These are phyloP conservation scores for Dissostichus mawsoni DNA, from an alignment of 2,113 vertebrate species.

Conservation along the genomic window DNA sequence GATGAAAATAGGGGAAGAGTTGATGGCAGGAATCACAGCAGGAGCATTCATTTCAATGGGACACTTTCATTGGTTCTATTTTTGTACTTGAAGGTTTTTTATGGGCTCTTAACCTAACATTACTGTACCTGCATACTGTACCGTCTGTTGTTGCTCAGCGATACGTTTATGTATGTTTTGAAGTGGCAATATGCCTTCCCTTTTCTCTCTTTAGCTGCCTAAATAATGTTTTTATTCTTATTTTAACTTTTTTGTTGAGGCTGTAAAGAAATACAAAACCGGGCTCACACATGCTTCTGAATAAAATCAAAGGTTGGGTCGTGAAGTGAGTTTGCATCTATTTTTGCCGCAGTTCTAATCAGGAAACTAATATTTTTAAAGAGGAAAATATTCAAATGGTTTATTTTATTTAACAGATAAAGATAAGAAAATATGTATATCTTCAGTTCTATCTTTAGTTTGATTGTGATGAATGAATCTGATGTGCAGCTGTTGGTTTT, in stretches of 20 bases:
- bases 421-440: too few species aligned
- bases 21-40: neutral
- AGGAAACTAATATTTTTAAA: too few species aligned
- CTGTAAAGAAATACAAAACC: neutral
- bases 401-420: too few species aligned
- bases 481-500: neutral
- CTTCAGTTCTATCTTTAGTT: neutral
- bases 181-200: neutral
- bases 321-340: too few species aligned
- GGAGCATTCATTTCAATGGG: neutral
- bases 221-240: neutral
- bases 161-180: neutral
- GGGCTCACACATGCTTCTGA: too few species aligned
- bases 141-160: neutral
- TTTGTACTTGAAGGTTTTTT: neutral
- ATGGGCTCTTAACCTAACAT: neutral
- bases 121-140: neutral
- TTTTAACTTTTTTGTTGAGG: neutral
- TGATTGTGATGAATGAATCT: neutral
- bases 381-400: too few species aligned
- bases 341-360: too few species aligned
- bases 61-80: constrained; percentile 17
- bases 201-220: neutral
- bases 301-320: too few species aligned
- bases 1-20: neutral